phyloP scores from a whole-genome alignment of 1,140 invertebrate species.

The Rhopalosiphum maidis region DNA sequence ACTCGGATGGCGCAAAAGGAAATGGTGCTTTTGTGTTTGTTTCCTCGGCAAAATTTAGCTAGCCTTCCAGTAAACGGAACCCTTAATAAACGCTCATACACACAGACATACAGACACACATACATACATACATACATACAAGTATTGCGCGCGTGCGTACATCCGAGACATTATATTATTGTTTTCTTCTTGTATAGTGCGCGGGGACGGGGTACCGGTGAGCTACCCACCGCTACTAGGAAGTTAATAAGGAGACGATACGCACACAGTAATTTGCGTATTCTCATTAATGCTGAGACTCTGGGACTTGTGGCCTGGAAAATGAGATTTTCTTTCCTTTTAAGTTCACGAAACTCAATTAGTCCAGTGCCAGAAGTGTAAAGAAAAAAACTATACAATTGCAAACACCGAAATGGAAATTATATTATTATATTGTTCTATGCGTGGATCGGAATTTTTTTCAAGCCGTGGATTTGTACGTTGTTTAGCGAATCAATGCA shows the following conservation, averaged over 20 bases:
- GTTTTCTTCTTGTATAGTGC: constrained; percentile 38
- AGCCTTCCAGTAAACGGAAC: constrained; percentile 41
- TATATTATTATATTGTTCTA: neutral
- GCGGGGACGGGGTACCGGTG: neutral
- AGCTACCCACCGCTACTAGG: neutral
- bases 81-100: constrained; percentile 55
- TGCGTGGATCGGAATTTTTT: neutral
- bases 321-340: constrained; percentile 53
- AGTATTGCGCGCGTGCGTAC: too few relatives aligned
- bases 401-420: neutral
- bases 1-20: constrained; percentile 56
- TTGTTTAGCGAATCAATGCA: neutral
- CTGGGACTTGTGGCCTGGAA: constrained; percentile 51
- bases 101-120: neutral
- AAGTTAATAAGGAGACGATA: constrained; percentile 38
- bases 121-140: neutral
- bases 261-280: constrained; percentile 37
- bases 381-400: neutral
- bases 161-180: constrained; percentile 49
- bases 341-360: constrained; percentile 34
- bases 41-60: constrained; percentile 33
- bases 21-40: constrained; percentile 57
- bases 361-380: neutral
- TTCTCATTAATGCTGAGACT: constrained; percentile 48
- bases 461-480: neutral